A percentile compares a stretch with the other conserved stretches of the same genome.
Evolutionary conservation across 2,113 vertebrate species (phyloP).

Genomic region (Calonectris borealis): DNA sequence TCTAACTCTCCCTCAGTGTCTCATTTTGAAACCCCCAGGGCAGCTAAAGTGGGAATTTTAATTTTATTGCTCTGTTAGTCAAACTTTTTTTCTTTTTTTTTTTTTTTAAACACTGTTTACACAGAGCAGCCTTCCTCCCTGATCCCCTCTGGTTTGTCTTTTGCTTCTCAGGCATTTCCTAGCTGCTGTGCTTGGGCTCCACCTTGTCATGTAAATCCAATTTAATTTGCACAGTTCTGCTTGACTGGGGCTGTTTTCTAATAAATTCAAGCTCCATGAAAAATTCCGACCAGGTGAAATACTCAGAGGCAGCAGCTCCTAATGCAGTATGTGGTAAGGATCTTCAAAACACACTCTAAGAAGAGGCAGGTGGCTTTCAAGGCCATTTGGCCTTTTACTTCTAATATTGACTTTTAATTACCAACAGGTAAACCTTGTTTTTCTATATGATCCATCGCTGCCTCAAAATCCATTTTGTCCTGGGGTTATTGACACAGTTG

Average conservation of each 20-base stretch:
- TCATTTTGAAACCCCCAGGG: constrained; percentile 50
- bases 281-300: constrained; percentile 76
- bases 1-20: constrained; percentile 15
- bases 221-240: constrained; percentile 80
- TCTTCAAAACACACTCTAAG: constrained; percentile 28
- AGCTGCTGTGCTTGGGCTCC: constrained; percentile 49
- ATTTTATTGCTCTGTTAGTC: constrained; percentile 61
- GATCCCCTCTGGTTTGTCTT: constrained; percentile 17
- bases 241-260: constrained; percentile 64
- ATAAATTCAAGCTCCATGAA: constrained; percentile 73
- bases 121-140: background rate
- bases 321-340: background rate
- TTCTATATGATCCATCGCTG: constrained; percentile 43
- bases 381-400: constrained; percentile 1
- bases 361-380: constrained; percentile 55
- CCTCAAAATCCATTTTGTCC: constrained; percentile 12
- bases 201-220: constrained; percentile 75
- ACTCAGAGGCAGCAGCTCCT: constrained; percentile 46
- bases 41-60: constrained; percentile 58
- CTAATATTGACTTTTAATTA: constrained; percentile 73
- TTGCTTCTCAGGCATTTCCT: constrained; percentile 54
- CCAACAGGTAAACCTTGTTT: constrained; percentile 61
- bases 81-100: background rate
- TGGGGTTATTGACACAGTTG: constrained; percentile 74
- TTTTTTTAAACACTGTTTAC: constrained; percentile 18